Conservation (phyloP, 2,113 vertebrate genomes). For the Rhynchomys soricoides region DNA sequence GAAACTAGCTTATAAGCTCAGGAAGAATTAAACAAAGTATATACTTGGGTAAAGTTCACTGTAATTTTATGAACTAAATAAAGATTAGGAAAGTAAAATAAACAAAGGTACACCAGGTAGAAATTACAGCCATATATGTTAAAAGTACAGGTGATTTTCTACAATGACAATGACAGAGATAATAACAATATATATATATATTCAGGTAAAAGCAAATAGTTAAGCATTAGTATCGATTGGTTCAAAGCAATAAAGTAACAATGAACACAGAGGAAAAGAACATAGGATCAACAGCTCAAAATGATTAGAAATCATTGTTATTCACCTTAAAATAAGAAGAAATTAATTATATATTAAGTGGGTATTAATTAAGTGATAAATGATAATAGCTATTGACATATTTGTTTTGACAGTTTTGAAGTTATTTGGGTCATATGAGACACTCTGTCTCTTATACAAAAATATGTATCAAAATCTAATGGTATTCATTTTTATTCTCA, state of each 20-base stretch:
- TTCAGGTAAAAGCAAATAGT: not conserved
- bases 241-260: not conserved
- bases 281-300: not conserved
- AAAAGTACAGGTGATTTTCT: not conserved
- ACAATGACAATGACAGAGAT: not conserved
- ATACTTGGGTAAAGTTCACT: not conserved
- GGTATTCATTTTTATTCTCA: not conserved
- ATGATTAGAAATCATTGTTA: constrained; percentile 25
- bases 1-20: not conserved
- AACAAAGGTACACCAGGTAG: not conserved
- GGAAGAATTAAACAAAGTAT: not conserved
- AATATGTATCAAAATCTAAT: not conserved
- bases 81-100: not conserved
- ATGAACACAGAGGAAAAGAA: not conserved
- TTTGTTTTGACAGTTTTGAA: not conserved
- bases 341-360: not conserved
- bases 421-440: not conserved
- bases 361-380: not conserved
- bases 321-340: not conserved
- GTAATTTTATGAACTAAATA: not conserved
- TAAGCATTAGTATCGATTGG: not conserved
- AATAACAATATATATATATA: not conserved
- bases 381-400: not conserved
- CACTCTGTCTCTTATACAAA: not conserved
- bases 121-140: not conserved